phyloP scores from a whole-genome alignment of 2,888 invertebrate genomes.

The Drosophila koepferae region DNA sequence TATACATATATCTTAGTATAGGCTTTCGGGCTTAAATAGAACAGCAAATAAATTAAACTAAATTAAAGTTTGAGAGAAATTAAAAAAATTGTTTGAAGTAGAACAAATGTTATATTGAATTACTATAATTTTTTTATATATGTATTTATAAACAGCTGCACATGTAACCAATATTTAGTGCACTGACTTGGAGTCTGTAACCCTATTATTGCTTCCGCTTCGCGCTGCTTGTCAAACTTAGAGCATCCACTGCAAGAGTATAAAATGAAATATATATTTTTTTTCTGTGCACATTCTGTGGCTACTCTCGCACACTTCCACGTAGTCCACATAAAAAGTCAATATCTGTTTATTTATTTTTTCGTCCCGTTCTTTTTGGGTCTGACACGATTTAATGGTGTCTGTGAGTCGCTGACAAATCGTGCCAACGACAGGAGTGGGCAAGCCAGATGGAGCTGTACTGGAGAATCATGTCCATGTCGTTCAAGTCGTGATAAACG shows the following conservation, averaged over 20 bases:
- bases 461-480: slow-evolving; percentile 31
- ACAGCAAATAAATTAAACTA: too few relatives aligned
- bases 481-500: slow-evolving; percentile 68
- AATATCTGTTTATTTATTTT: slow-evolving; percentile 55
- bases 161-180: neutral
- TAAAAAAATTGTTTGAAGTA: too few relatives aligned
- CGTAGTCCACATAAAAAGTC: slow-evolving; percentile 77
- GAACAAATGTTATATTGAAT: neutral
- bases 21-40: too few relatives aligned
- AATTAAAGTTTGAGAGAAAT: too few relatives aligned
- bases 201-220: neutral
- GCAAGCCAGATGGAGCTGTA: neutral
- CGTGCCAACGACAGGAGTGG: slow-evolving; percentile 43
- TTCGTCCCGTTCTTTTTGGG: slow-evolving; percentile 17
- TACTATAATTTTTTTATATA: neutral
- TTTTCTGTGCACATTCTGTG: slow-evolving; percentile 16
- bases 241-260: neutral
- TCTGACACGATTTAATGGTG: slow-evolving; percentile 66
- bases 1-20: too few relatives aligned
- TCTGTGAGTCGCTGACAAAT: slow-evolving; percentile 69
- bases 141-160: too few relatives aligned
- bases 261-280: neutral
- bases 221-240: neutral
- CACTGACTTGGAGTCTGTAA: neutral
- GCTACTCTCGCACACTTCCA: slow-evolving; percentile 48